These are phyloP conservation scores for Labia minor DNA, from an alignment of 2,888 invertebrate genomes.

Conservation along the genomic window DNA sequence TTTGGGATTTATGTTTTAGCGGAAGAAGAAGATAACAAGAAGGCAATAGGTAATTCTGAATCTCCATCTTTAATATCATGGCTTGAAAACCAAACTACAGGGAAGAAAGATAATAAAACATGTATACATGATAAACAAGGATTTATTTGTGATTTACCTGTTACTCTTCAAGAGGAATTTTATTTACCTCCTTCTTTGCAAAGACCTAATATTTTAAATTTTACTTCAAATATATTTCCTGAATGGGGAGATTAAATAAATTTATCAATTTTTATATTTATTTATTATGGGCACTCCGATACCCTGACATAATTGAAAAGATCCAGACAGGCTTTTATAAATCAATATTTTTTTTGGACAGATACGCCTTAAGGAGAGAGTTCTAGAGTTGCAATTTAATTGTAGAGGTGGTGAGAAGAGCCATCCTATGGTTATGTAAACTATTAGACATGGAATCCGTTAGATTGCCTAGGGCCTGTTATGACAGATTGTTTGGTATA, in stretches of 20 bases:
- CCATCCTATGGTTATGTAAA: no score
- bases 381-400: no score
- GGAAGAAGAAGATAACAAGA: conserved; percentile 16
- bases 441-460: no score
- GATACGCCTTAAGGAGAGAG: no score
- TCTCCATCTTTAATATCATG: conserved; percentile 36
- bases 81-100: conserved; percentile 35
- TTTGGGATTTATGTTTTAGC: neutral
- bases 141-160: conserved; percentile 47
- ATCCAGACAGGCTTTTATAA: no score
- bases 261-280: no score
- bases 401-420: no score
- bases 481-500: no score
- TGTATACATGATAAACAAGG: conserved; percentile 33
- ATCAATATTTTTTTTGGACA: no score
- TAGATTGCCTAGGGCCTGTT: no score
- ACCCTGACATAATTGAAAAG: no score
- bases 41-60: conserved; percentile 23
- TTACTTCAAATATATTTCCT: neutral
- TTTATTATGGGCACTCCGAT: no score
- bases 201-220: conserved; percentile 16
- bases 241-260: neutral
- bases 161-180: conserved; percentile 38
- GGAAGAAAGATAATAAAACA: conserved; percentile 34
- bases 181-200: conserved; percentile 51